phyloP scores from a whole-genome alignment of 2,113 vertebrate genomes.

The Hippocampus comes region DNA sequence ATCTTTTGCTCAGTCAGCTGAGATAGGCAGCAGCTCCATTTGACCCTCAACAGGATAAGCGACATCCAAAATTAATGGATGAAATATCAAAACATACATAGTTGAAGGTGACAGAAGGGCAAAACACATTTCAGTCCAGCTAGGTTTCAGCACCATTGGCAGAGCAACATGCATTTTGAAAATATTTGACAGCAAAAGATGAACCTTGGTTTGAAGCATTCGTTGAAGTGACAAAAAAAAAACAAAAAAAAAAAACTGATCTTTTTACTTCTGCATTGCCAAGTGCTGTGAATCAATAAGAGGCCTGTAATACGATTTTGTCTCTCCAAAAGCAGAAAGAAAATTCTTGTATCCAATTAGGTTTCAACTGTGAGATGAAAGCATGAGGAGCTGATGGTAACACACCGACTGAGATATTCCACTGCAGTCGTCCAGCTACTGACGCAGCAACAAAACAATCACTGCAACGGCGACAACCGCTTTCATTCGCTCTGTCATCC shows the following conservation, averaged over 20 bases:
- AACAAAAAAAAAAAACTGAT: background rate
- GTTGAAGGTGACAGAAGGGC: background rate
- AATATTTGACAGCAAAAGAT: background rate
- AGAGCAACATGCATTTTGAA: background rate
- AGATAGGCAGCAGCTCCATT: background rate
- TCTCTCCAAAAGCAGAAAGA: background rate
- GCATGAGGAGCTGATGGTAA: background rate
- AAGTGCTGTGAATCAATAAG: background rate
- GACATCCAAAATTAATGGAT: background rate
- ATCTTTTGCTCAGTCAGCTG: background rate
- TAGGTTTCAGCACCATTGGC: background rate
- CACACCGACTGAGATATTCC: background rate
- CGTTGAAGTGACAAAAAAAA: background rate
- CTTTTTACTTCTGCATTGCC: background rate
- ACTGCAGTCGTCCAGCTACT: constrained; percentile 10
- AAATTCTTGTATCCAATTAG: constrained; percentile 8
- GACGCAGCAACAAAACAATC: constrained; percentile 11
- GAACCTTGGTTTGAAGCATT: background rate
- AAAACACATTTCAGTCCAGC: background rate
- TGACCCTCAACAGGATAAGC: background rate
- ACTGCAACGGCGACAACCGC: background rate
- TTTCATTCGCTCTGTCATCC: constrained; percentile 8
- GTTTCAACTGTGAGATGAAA: constrained; percentile 8
- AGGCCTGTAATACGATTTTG: background rate
- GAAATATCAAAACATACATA: background rate